These are phyloP conservation scores for Erebia ligea DNA, from an alignment of 2,888 invertebrate species.

Conservation along the genomic window DNA sequence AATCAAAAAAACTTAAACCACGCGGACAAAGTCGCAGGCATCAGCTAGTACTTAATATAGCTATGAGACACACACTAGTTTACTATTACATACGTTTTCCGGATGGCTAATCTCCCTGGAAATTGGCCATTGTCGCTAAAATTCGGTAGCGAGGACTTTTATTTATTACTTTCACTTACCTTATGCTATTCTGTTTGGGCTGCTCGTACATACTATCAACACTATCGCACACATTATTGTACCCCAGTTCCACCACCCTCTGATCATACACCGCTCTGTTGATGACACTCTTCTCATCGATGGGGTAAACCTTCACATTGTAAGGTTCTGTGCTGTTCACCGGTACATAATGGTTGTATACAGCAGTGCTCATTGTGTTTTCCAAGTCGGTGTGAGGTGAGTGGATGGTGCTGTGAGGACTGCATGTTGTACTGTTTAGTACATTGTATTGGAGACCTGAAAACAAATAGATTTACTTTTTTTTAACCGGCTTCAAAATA, in stretches of 20 bases:
- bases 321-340: slow-evolving; percentile 56
- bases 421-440: slow-evolving; percentile 70
- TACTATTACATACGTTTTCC: too few relatives aligned
- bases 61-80: too few relatives aligned
- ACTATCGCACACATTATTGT: slow-evolving; percentile 59
- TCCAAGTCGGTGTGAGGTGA: slow-evolving; percentile 68
- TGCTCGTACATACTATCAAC: slow-evolving; percentile 64
- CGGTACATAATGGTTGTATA: slow-evolving; percentile 55
- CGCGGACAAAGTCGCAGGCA: too few relatives aligned
- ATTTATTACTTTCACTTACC: slow-evolving; percentile 48
- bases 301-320: slow-evolving; percentile 66
- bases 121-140: too few relatives aligned
- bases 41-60: too few relatives aligned
- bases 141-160: too few relatives aligned
- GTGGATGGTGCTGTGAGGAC: slow-evolving; percentile 71
- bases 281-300: slow-evolving; percentile 67
- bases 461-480: background rate
- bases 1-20: too few relatives aligned
- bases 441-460: slow-evolving; percentile 64
- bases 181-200: slow-evolving; percentile 70
- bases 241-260: slow-evolving; percentile 53
- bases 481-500: background rate
- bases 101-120: too few relatives aligned
- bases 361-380: slow-evolving; percentile 59
- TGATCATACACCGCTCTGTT: slow-evolving; percentile 64